A percentile compares a stretch with the other conserved stretches of the same genome.
Evolutionary conservation across 2,113 vertebrate genomes (phyloP).

Genomic region (Chamaea fasciata): DNA sequence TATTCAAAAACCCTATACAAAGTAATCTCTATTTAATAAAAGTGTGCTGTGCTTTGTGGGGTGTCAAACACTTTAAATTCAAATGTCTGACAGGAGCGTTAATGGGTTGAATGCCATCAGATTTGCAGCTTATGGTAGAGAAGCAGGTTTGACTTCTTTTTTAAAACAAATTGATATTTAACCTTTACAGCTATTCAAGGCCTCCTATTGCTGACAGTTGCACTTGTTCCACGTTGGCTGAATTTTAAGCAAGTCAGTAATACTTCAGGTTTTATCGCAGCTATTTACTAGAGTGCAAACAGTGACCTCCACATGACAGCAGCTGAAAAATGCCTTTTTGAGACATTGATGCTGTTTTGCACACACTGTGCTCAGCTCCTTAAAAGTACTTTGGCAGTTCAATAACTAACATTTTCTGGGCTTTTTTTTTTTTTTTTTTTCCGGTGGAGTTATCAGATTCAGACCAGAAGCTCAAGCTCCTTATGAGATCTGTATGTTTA

Average conservation of each 20-base stretch:
- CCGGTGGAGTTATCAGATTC: background rate
- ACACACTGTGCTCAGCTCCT: background rate
- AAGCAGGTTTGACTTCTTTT: constrained; percentile 45
- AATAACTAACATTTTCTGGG: background rate
- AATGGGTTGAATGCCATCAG: constrained; percentile 22
- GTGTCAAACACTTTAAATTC: constrained; percentile 2
- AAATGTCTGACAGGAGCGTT: background rate
- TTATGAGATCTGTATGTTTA: background rate
- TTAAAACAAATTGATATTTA: constrained; percentile 66
- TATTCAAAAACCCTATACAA: background rate
- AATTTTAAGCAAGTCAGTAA: constrained; percentile 59
- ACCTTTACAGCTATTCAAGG: constrained; percentile 60
- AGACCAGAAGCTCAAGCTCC: background rate
- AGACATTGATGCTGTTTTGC: background rate
- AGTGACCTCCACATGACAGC: constrained; percentile 53
- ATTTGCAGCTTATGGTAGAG: constrained; percentile 14
- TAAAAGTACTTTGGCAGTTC: background rate
- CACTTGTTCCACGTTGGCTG: constrained; percentile 39
- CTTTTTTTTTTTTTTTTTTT: background rate
- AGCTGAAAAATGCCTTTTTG: background rate
- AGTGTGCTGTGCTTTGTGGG: background rate
- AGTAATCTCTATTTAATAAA: background rate
- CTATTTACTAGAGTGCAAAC: constrained; percentile 41
- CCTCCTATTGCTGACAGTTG: constrained; percentile 50
- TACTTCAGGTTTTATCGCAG: constrained; percentile 46